A percentile compares a stretch with the other conserved stretches of the same genome.
phyloP scores from a whole-genome alignment of 2,113 vertebrate species.

The Mirounga angustirostris region DNA sequence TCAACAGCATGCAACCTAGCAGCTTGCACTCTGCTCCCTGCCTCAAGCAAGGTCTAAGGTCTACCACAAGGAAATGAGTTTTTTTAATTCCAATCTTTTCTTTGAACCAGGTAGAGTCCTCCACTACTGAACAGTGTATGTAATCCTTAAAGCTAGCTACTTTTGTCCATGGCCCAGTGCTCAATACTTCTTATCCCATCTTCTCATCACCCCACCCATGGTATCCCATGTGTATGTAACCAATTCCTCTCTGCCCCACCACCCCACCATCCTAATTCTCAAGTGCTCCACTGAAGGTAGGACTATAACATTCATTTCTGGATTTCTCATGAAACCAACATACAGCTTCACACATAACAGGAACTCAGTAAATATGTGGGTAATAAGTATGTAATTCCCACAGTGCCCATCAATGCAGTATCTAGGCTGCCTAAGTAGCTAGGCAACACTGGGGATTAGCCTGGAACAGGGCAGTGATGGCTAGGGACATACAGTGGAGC shows the following conservation, averaged over 20 bases:
- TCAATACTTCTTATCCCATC: neutral
- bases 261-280: neutral
- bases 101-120: neutral
- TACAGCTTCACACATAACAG: constrained; percentile 19
- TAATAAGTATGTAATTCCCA: constrained; percentile 75
- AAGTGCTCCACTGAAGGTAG: neutral
- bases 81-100: constrained; percentile 41
- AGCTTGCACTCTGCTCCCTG: neutral
- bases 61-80: neutral
- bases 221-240: neutral
- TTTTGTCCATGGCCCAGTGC: neutral
- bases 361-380: constrained; percentile 61
- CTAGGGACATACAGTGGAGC: neutral
- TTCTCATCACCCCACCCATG: neutral
- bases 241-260: neutral
- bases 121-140: neutral
- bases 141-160: constrained; percentile 13
- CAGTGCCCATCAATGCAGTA: constrained; percentile 54
- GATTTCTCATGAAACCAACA: constrained; percentile 52
- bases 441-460: constrained; percentile 69
- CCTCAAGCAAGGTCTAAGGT: neutral
- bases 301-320: constrained; percentile 31
- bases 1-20: neutral
- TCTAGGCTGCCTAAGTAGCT: constrained; percentile 70
- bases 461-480: constrained; percentile 20